Percentiles rank a stretch among this genome's conserved stretches.
phyloP scores from a whole-genome alignment of 2,113 vertebrate genomes.

The Crotalus viridis region DNA sequence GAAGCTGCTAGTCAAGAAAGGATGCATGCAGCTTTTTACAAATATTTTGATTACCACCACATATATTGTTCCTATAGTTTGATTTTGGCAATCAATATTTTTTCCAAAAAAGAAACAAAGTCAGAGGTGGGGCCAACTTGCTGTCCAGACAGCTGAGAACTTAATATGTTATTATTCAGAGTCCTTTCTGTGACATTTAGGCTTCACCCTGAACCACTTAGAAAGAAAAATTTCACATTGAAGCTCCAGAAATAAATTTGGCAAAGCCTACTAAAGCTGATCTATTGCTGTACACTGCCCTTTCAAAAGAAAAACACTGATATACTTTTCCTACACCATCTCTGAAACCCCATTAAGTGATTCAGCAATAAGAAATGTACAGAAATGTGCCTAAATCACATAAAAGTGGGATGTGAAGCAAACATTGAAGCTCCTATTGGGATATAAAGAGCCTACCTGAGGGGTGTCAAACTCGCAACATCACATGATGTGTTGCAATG shows the following conservation, averaged over 20 bases:
- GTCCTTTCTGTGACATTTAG: conserved; percentile 31
- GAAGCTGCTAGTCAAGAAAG: neutral
- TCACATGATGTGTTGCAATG: no score
- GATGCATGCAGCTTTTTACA: neutral
- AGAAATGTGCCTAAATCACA: neutral
- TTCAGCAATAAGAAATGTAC: conserved; percentile 4
- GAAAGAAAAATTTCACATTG: conserved; percentile 35
- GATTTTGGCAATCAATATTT: neutral
- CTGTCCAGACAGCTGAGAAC: conserved; percentile 5
- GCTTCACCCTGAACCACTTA: conserved; percentile 4
- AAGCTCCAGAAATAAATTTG: conserved; percentile 41
- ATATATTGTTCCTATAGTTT: neutral
- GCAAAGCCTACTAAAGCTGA: neutral
- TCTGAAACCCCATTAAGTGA: conserved; percentile 5
- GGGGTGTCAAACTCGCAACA: no score
- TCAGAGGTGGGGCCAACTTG: neutral
- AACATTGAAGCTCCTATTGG: neutral
- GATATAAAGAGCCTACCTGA: neutral
- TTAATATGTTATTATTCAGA: neutral
- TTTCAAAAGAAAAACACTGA: conserved; percentile 12
- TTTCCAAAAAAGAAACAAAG: neutral
- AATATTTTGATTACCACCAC: fast-evolving
- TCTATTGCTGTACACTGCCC: conserved; percentile 22
- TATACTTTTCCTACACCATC: neutral
- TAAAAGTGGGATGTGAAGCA: neutral